These are phyloP conservation scores for Ectemnius lituratus DNA, from an alignment of 2,888 invertebrate genomes.

Conservation along the genomic window DNA sequence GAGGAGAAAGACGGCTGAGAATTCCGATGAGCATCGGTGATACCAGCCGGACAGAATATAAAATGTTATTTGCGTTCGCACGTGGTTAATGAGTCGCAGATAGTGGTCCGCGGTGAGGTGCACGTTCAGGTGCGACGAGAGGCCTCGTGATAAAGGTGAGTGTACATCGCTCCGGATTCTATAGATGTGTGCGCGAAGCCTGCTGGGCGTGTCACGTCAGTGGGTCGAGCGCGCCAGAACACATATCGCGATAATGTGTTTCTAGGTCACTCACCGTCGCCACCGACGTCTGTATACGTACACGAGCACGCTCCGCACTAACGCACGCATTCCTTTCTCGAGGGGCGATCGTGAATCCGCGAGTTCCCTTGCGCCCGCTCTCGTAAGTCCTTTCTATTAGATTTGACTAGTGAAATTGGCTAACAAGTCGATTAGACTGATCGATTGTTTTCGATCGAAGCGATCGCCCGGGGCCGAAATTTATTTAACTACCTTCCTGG, in stretches of 20 bases:
- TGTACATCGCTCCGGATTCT: constrained; percentile 54
- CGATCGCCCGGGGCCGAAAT: no score
- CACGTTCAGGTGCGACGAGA: constrained; percentile 26
- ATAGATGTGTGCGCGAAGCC: no score
- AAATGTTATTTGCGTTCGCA: constrained; percentile 3
- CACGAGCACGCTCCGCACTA: constrained; percentile 12
- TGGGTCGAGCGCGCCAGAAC: constrained; percentile 61
- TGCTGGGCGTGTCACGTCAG: constrained; percentile 67
- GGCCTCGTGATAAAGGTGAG: constrained; percentile 46
- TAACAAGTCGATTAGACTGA: no score
- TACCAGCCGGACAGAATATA: neutral
- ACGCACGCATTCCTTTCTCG: constrained; percentile 52
- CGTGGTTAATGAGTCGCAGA: neutral
- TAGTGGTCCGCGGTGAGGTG: neutral
- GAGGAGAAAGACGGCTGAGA: neutral
- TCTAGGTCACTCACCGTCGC: constrained; percentile 66
- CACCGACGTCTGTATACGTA: constrained; percentile 22
- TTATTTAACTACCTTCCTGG: no score
- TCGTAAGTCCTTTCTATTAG: no score
- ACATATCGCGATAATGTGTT: constrained; percentile 68
- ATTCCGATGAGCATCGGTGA: no score
- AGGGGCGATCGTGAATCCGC: constrained; percentile 43
- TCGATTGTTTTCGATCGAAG: no score
- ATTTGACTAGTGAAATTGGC: neutral
- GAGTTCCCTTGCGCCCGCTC: neutral